Percentiles rank a stretch among this genome's conserved stretches.
phyloP scores from a whole-genome alignment of 2,888 invertebrate species.

The Drosophila nr. perissopoda region DNA sequence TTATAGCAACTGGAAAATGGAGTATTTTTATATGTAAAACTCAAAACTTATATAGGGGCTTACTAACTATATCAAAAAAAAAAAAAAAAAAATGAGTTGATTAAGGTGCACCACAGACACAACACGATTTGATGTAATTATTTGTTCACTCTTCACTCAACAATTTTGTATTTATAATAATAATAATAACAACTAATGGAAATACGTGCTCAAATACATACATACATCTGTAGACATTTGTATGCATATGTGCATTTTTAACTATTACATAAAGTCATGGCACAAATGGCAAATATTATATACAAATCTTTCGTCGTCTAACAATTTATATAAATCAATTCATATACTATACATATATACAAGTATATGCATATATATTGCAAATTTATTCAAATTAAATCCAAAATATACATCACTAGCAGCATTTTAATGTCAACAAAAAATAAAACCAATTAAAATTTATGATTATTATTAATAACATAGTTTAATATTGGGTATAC shows the following conservation, averaged over 20 bases:
- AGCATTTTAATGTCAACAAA: conserved; percentile 74
- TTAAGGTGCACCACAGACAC: conserved; percentile 27
- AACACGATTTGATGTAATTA: conserved; percentile 44
- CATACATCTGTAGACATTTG: conserved; percentile 6
- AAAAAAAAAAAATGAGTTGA: background rate
- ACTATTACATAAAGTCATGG: conserved; percentile 29
- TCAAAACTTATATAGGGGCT: conserved; percentile 22
- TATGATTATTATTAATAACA: conserved; percentile 71
- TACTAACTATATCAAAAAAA: conserved; percentile 1
- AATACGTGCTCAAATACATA: conserved; percentile 30
- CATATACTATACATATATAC: conserved; percentile 38
- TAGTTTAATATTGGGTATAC: conserved; percentile 51
- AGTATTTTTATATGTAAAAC: conserved; percentile 68
- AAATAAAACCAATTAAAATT: conserved; percentile 70
- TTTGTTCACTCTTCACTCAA: conserved; percentile 40
- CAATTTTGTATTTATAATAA: conserved; percentile 29
- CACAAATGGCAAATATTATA: conserved; percentile 33
- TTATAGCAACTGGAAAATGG: conserved; percentile 20
- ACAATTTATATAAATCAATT: conserved; percentile 63
- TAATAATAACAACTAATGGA: conserved; percentile 17
- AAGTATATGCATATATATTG: conserved; percentile 50
- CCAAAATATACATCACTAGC: conserved; percentile 71
- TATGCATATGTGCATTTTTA: conserved; percentile 13
- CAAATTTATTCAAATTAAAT: conserved; percentile 73
- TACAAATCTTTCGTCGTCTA: conserved; percentile 68